Evolutionary conservation across 2,113 vertebrate species (phyloP), one percentile per base, ranked within the genome.

Genomic region (Toxostoma redivivum): DNA sequence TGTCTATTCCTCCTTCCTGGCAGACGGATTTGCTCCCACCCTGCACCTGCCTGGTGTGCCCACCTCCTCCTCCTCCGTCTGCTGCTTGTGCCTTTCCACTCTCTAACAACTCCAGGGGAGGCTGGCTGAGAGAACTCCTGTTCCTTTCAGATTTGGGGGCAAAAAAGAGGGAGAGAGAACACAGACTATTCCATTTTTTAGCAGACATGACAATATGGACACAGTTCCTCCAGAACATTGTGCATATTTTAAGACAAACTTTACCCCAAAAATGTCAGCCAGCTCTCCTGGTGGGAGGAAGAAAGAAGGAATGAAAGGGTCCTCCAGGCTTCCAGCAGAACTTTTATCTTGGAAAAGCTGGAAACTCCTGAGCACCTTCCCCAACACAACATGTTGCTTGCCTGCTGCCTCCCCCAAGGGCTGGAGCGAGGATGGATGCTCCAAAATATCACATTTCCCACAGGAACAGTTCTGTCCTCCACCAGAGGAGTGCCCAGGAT

Each of bases 1-100:
- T 42, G 65, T 30, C 69, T 67, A 16, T 56, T 61, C 79, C 76
- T 85, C 42, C 44, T 45, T 77, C 66, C 86, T 2, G 42, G 93
- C 95, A 95, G 91, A 95, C 33, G 81, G 85, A 79, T 91, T 82
- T 78, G 86, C 81, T 96, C 93, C 96, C 93, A 95, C 95, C 87
- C 51, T 93, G 82, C 95, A 96, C 95, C 94, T 93, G 90, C 92
- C 72, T 78, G 66, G 2, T 20, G 18, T 61, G 91, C 80, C 92
- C 94, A 88, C 76, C 56, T 69, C 88, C 90, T 92, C 86, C 86
- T 88, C 95, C 90, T 94, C 94, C 56, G 22, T 93, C 92, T 96
- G 95, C 90, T 96, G 91, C 92, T 95, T 94, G 91, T 80, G 65
- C 51, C 90, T 89, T 94, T 90, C 95, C 83, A 76, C 86, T 82